phyloP scores from a whole-genome alignment of 2,113 vertebrate genomes.

The Natator depressus region DNA sequence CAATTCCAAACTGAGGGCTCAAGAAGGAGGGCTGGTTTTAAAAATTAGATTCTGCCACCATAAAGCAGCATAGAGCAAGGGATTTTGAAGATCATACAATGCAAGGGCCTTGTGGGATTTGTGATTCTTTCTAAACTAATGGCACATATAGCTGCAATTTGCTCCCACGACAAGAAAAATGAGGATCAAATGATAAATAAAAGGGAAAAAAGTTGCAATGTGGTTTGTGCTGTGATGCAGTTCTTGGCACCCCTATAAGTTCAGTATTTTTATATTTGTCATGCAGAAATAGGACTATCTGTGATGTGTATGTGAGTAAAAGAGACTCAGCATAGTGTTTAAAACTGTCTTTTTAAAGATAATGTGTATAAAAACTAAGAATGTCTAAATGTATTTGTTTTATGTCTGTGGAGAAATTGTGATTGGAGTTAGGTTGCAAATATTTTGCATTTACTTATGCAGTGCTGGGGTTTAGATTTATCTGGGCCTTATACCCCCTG shows the following conservation, averaged over 20 bases:
- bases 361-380: conserved; percentile 45
- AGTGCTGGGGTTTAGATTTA: conserved; percentile 17
- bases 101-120: not conserved
- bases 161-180: not conserved
- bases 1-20: not conserved
- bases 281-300: conserved; percentile 54
- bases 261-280: conserved; percentile 34
- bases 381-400: conserved; percentile 55
- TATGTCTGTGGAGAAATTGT: conserved; percentile 64
- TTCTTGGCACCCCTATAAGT: conserved; percentile 49
- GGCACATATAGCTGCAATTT: not conserved
- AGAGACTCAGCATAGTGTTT: conserved; percentile 67
- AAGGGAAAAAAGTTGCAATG: not conserved
- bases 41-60: not conserved
- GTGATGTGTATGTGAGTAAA: conserved; percentile 49
- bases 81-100: conserved; percentile 8
- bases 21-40: not conserved
- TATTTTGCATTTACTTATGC: conserved; percentile 15
- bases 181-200: not conserved
- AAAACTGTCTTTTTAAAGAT: conserved; percentile 51
- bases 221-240: conserved; percentile 16
- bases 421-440: conserved; percentile 63
- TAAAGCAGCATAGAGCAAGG: not conserved
- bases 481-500: conserved; percentile 11
- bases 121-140: not conserved